These are phyloP conservation scores for Villa cingulata DNA, from an alignment of 2,888 invertebrate genomes.

Conservation along the genomic window DNA sequence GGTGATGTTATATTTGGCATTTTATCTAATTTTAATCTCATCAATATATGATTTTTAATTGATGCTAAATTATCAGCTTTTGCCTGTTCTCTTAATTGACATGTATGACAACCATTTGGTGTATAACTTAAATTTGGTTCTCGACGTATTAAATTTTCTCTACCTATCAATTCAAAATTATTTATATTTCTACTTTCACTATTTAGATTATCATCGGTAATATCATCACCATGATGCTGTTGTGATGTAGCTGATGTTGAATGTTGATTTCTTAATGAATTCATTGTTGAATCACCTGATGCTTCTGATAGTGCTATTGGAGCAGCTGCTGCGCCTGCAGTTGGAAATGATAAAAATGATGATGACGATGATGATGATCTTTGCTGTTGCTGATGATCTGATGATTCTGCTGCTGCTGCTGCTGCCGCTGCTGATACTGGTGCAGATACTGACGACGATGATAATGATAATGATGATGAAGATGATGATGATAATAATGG, in stretches of 20 bases:
- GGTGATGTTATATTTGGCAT: constrained; percentile 52
- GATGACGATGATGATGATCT: not conserved
- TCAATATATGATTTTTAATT: constrained; percentile 50
- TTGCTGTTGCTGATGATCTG: not conserved
- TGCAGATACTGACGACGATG: not conserved
- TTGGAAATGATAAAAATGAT: not conserved
- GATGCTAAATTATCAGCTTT: constrained; percentile 47
- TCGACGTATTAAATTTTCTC: constrained; percentile 19
- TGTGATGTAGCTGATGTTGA: not conserved
- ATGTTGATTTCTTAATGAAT: not conserved
- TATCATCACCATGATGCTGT: constrained; percentile 1
- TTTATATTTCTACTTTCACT: constrained; percentile 17
- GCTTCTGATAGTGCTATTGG: not conserved
- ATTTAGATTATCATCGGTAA: constrained; percentile 4
- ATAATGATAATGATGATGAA: not conserved
- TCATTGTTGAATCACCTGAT: not conserved
- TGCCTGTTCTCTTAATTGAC: constrained; percentile 43
- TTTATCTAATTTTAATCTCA: constrained; percentile 46
- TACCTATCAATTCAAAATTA: constrained; percentile 16
- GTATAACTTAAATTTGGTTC: constrained; percentile 2
- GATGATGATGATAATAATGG: too few species aligned
- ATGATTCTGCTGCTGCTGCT: not conserved
- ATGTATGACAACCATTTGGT: constrained; percentile 37
- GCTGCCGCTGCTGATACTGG: not conserved
- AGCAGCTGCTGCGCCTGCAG: not conserved